Conservation (phyloP, 2,797 vertebrate genomes). For the Phataginus tetradactyla region DNA sequence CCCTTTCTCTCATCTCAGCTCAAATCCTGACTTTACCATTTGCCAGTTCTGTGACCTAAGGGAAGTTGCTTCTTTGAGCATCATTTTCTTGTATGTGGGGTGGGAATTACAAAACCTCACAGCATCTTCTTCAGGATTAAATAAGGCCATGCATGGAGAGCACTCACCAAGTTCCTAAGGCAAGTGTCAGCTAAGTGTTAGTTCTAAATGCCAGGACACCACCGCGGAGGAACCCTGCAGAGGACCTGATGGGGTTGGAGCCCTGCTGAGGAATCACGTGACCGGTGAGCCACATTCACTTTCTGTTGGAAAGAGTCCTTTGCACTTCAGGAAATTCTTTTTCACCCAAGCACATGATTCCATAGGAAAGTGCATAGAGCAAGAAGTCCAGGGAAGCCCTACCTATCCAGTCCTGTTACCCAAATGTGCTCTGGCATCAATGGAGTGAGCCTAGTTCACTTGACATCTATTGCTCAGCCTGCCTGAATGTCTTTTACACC, state of each 20-base stretch:
- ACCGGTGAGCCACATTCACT: not conserved
- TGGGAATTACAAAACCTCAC: not conserved
- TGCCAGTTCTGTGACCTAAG: not conserved
- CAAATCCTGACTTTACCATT: not conserved
- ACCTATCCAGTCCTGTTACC: rapidly evolving
- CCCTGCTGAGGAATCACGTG: too few species aligned
- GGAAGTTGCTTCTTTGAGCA: not conserved
- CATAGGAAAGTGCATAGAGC: not conserved
- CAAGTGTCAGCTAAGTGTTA: rapidly evolving
- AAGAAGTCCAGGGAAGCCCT: not conserved
- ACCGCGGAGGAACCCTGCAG: too few species aligned
- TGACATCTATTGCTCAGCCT: rapidly evolving
- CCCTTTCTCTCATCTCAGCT: not conserved
- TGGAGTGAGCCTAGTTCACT: not conserved
- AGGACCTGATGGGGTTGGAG: too few species aligned
- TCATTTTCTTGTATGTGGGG: not conserved
- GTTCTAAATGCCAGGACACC: not conserved
- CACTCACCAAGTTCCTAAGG: not conserved
- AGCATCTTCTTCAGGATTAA: not conserved
- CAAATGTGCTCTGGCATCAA: rapidly evolving
- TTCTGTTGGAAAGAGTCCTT: not conserved
- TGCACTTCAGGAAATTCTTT: not conserved
- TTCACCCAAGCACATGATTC: not conserved
- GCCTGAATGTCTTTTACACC: not conserved
- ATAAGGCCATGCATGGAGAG: not conserved